Base-by-base conservation (phyloP, 2,113 vertebrate genomes). In the Amphilophus citrinellus region DNA sequence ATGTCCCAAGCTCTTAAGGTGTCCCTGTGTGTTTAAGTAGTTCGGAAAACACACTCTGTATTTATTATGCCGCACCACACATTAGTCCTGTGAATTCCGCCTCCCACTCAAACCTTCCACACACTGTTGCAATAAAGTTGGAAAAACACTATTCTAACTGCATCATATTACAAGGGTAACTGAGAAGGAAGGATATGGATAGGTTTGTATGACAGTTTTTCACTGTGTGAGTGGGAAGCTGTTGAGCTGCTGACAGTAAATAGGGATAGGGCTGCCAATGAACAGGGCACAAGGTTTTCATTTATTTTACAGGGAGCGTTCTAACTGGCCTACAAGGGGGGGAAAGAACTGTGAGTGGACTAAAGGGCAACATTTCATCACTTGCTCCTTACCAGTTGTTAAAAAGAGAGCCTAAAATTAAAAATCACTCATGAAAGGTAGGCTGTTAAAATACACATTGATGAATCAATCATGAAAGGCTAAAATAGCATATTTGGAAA, bases 311-410 rank as follows among this genome's bases (percentile, higher is more conserved):
- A 27, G 3, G 39, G 65, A 47, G 39, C 6, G 39, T 47, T 27
- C 65, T 47, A 8, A 47, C 22, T 47, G 22, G 18, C 65, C 24
- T 5, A 5, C 0, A 17, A 17, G 22, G 62, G 2, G 39, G 62
- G 3, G 24, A 24, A 65, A 65, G 11, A 0, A 22, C 62, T 44
- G n/a, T 44, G 3, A n/a, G 18, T 56, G 20, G 53, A 9, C 10
- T 56, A 2, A 57, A 44, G 37, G n/a, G 1, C n/a, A 0, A 66
- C 0, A 1, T 24, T 0, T 3, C 0, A 27, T 68, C 0, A 47
- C 22, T 2, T 68, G 3, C 39, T 68, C 22, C 5, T 27, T 47
- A 68, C 2, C 8, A 17, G 39, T 0, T 18, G 9, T 71, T 71
- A 13, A 53, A 30, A 50, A 71, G 6, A 5, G 27, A 1, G 9